Evolutionary conservation across 2,113 vertebrate genomes (phyloP), one percentile per base, ranked within the genome.

Genomic region (Alouatta palliata): DNA sequence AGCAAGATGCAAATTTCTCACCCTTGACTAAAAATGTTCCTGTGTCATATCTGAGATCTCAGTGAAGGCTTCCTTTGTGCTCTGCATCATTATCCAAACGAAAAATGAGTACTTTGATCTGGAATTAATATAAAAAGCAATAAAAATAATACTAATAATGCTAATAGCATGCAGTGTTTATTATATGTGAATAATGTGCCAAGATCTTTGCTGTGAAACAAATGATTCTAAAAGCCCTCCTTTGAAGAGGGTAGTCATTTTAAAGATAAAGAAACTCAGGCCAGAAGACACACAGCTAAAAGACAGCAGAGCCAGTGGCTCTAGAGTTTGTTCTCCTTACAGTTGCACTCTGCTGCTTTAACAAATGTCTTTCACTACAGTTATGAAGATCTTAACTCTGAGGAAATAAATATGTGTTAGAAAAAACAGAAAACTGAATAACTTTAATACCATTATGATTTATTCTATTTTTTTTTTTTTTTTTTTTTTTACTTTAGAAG

Each of bases 401-500:
- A 82, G 52, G 25, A 91, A 47, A 56, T 25, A 79, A 56, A n/a
- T 93, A 27, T 45, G 11, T 90, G 30, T n/a, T 95, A 68, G 47
- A 25, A 40, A 76, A 94, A 80, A 14, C 14, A 56, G 56, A 76
- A 27, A 90, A 90, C 3, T 20, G 2, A 49, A 66, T 68, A 21
- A 84, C 47, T 73, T 97, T 76, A 37, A 92, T 87, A 43, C 5
- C 35, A 70, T 49, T 75, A 56, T 54, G n/a, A 94, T 76, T 32
- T 94, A 17, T 58, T 92, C 83, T 87, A 86, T 85, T 93, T 94
- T 86, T 83, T 73, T 58, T n/a, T 68, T 30, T 88, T 73, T n/a
- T n/a, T n/a, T 85, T 93, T 94, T 86, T 68, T 30, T 88, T 73
- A 95, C 30, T 90, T 84, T 56, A 96, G 43, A 94, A 93, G 40